Evolutionary conservation across 2,797 vertebrate genomes (phyloP), one percentile per base, ranked within the genome.

Genomic region (Microctenopoma lineatum): DNA sequence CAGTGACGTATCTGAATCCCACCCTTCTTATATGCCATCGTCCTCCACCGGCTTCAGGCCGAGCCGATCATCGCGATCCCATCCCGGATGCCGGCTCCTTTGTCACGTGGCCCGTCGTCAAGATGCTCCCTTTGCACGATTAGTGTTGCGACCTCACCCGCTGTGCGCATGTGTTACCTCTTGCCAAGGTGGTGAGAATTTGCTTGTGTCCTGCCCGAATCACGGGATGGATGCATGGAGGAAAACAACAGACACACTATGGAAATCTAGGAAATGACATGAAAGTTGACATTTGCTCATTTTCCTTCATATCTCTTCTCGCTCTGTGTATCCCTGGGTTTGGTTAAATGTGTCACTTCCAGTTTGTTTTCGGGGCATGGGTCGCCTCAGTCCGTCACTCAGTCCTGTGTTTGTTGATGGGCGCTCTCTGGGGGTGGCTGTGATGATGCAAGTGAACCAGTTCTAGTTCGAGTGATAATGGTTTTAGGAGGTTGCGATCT

Each of bases 401-500:
- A 29, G 68, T 70, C 58, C 77, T 64, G 75, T 68, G 82, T 89
- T 88, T 80, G 79, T 75, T 38, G 73, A 88, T 92, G 89, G 89
- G 74, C 80, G 77, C 66, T 89, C 83, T 87, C 82, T 84, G 81
- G 73, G 32, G 84, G 87, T 86, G 87, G 85, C 80, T 78, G 77
- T 91, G 87, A 87, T 86, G 81, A 90, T 85, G 12, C 78, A 4
- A 81, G 89, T 89, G 88, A 84, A 84, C 73, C 81, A 83, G 86
- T 86, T 89, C 75, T 83, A 85, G 77, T 81, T 90, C 53, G 10
- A 77, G 79, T 76, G 80, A 72, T 57, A 76, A 54, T 14, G 59
- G 38, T 64, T 88, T 88, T 94, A 94, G 75, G 94, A 93, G n/a
- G 94, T 95, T 57, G 90, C 92, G 6, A 95, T 95, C 80, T 94